Evolutionary conservation across 2,888 invertebrate genomes (phyloP).

Genomic region (Steinernema carpocapsae): DNA sequence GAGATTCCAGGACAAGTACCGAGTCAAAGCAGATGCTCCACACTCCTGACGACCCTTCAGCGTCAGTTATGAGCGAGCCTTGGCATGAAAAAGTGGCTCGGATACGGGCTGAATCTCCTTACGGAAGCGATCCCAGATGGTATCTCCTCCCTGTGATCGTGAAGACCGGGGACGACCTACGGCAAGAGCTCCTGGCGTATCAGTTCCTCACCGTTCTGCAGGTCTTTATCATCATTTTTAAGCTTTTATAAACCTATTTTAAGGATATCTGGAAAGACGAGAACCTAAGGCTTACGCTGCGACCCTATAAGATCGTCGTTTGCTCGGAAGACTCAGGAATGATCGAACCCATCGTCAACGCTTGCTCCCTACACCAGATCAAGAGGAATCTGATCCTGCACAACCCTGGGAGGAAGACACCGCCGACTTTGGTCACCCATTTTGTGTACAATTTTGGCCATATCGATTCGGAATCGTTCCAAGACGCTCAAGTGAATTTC

Average conservation of each 20-base stretch:
- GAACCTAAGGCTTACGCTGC: conserved; percentile 77
- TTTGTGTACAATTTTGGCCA: conserved; percentile 90
- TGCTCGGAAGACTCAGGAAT: conserved; percentile 92
- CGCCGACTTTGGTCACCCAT: conserved; percentile 83
- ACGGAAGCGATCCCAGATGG: conserved; percentile 81
- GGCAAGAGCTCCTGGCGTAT: conserved; percentile 95
- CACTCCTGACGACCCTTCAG: conserved; percentile 97
- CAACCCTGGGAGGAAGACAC: conserved; percentile 27
- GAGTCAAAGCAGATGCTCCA: conserved; percentile 76
- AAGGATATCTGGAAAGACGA: conserved; percentile 84
- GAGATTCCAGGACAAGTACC: conserved; percentile 3
- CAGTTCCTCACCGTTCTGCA: conserved; percentile 87
- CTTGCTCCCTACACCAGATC: conserved; percentile 90
- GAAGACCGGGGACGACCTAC: conserved; percentile 92
- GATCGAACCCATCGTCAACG: conserved; percentile 91
- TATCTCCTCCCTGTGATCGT: conserved; percentile 88
- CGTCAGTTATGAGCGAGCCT: conserved; percentile 90
- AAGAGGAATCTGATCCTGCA: conserved; percentile 66
- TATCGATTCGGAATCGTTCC: conserved; percentile 83
- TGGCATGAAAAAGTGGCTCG: conserved; percentile 74
- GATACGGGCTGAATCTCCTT: conserved; percentile 84
- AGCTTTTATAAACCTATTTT: conserved; percentile 37
- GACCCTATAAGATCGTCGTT: conserved; percentile 90
- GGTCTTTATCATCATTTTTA: conserved; percentile 64
- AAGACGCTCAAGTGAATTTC: conserved; percentile 92